Conservation (phyloP, 2,888 invertebrate species). For the Cryptocephalus moraei region DNA sequence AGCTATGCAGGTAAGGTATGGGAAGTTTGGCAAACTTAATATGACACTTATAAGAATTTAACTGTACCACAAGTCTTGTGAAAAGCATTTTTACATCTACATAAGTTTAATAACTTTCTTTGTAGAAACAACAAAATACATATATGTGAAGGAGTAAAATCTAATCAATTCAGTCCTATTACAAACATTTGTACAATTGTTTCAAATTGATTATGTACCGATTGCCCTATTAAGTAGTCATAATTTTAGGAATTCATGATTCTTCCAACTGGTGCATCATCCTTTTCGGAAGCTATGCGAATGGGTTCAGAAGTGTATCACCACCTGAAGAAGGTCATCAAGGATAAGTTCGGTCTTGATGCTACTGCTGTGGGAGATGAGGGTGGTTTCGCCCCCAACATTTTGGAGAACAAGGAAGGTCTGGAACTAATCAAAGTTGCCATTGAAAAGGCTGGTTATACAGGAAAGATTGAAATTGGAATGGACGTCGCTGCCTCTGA, state of each 20-base stretch:
- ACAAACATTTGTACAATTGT: too few relatives aligned
- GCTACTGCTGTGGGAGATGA: slow-evolving; percentile 98
- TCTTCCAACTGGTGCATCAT: slow-evolving; percentile 64
- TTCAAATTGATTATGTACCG: not conserved
- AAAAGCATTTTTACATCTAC: too few relatives aligned
- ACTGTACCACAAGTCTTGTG: too few relatives aligned
- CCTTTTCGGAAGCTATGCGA: slow-evolving; percentile 95
- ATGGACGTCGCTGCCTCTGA: slow-evolving; percentile 99
- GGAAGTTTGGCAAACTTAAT: not conserved
- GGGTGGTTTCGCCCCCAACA: slow-evolving; percentile 99
- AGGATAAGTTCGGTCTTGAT: slow-evolving; percentile 90
- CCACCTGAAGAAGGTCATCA: slow-evolving; percentile 93
- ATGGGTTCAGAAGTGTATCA: slow-evolving; percentile 98
- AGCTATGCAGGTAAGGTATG: slow-evolving; percentile 65
- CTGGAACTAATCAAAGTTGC: slow-evolving; percentile 78
- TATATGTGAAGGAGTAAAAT: too few relatives aligned
- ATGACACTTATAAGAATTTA: too few relatives aligned
- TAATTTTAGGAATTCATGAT: slow-evolving; percentile 34
- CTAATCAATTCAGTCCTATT: too few relatives aligned
- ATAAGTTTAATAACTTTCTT: too few relatives aligned
- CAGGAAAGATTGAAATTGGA: slow-evolving; percentile 93
- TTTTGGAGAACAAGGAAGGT: slow-evolving; percentile 93
- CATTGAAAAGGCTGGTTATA: slow-evolving; percentile 92
- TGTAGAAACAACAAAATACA: too few relatives aligned
- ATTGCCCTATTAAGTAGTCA: not conserved